These are phyloP conservation scores for Bombylius discolor DNA, from an alignment of 2,888 invertebrate species.

Conservation along the genomic window DNA sequence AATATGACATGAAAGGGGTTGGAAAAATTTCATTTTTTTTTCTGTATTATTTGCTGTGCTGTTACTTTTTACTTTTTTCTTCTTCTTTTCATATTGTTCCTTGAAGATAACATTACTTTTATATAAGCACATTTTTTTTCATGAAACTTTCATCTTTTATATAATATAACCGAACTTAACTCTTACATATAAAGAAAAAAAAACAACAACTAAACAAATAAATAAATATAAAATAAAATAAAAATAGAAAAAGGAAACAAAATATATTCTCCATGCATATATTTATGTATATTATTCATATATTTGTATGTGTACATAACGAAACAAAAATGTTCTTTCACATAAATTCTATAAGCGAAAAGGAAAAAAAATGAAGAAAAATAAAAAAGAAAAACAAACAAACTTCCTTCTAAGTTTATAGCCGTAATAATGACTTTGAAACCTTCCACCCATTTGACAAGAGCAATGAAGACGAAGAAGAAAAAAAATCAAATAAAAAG, in stretches of 20 bases:
- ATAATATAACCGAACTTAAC: neutral
- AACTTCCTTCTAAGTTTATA: constrained; percentile 3
- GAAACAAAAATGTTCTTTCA: too few relatives aligned
- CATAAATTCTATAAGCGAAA: neutral
- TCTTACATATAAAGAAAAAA: neutral
- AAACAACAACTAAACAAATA: neutral
- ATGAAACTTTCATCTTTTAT: neutral
- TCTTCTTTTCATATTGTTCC: too few relatives aligned
- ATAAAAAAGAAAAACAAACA: neutral
- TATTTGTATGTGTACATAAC: neutral
- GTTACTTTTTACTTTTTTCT: too few relatives aligned
- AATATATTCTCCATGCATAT: neutral
- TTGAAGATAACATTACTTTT: too few relatives aligned
- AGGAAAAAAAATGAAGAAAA: neutral
- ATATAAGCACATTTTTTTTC: neutral
- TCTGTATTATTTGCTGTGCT: neutral
- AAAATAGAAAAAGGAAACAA: too few relatives aligned
- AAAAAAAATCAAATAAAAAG: neutral
- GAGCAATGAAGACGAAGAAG: neutral
- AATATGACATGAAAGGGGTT: constrained; percentile 7
- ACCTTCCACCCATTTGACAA: neutral
- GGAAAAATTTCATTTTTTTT: neutral
- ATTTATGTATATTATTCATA: neutral
- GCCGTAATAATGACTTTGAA: constrained; percentile 4
- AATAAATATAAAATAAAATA: too few relatives aligned